phyloP scores from a whole-genome alignment of 2,888 invertebrate species.

The Diogma glabrata region DNA sequence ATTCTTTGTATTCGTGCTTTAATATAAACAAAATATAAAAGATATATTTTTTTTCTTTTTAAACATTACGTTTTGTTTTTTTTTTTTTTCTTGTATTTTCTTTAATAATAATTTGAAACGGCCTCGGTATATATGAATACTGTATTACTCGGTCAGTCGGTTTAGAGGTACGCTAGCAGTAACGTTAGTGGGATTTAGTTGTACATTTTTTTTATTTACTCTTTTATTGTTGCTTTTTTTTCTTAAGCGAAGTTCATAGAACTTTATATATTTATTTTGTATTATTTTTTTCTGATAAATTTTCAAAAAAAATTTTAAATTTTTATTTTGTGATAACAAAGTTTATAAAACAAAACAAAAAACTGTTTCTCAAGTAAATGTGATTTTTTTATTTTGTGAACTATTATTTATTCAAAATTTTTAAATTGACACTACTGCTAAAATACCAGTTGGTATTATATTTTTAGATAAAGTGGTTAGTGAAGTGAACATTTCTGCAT shows the following conservation, averaged over 20 bases:
- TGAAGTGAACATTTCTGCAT: too few relatives aligned
- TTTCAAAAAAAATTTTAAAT: too few relatives aligned
- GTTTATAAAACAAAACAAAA: too few relatives aligned
- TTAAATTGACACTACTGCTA: too few relatives aligned
- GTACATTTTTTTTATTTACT: slow-evolving; percentile 20
- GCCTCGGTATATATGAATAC: slow-evolving; percentile 19
- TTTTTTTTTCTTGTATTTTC: slow-evolving; percentile 5
- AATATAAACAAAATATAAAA: slow-evolving; percentile 2
- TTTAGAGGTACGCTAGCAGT: slow-evolving; percentile 30
- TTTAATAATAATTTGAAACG: slow-evolving; percentile 10
- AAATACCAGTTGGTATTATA: background rate
- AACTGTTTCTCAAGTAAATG: too few relatives aligned
- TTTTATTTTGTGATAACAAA: too few relatives aligned
- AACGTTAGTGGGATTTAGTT: slow-evolving; percentile 15
- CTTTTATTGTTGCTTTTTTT: slow-evolving; percentile 15
- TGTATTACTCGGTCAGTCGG: slow-evolving; percentile 41
- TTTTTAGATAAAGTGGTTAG: too few relatives aligned
- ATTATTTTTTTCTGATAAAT: too few relatives aligned
- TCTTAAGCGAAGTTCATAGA: slow-evolving; percentile 8
- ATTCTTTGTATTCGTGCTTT: slow-evolving; percentile 6
- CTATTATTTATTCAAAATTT: too few relatives aligned
- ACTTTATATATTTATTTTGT: background rate
- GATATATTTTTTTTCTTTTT: background rate
- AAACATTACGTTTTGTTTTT: slow-evolving; percentile 7
- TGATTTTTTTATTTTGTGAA: too few relatives aligned